Conservation (phyloP, 2,113 vertebrate species). For the Esox niger region DNA sequence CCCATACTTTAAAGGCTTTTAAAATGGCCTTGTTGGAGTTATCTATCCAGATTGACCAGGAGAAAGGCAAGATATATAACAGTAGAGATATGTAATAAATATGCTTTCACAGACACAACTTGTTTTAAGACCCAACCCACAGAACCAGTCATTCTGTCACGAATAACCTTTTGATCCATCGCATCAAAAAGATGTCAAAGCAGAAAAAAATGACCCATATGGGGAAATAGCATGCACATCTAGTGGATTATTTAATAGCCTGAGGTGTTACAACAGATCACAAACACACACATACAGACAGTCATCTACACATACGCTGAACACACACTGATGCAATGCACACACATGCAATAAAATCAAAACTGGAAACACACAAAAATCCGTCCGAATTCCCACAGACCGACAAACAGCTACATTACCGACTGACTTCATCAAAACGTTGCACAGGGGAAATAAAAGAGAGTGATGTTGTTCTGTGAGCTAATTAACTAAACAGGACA, state of each 20-base stretch:
- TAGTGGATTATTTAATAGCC: constrained; percentile 19
- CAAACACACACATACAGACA: constrained; percentile 3
- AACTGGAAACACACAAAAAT: constrained; percentile 41
- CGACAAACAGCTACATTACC: constrained; percentile 23
- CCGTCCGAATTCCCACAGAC: constrained; percentile 58
- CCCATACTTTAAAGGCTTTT: too few species aligned
- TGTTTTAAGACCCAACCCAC: neutral
- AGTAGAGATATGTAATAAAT: neutral
- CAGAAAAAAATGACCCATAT: constrained; percentile 32
- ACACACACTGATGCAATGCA: neutral
- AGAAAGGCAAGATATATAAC: neutral
- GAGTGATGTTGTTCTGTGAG: constrained; percentile 57
- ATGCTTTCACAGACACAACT: neutral
- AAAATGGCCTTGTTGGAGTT: too few species aligned
- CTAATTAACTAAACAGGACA: constrained; percentile 72
- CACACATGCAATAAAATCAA: constrained; percentile 49
- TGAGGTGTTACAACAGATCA: constrained; percentile 28
- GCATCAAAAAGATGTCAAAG: constrained; percentile 8
- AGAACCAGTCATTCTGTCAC: neutral
- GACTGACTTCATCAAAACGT: constrained; percentile 54
- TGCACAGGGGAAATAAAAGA: constrained; percentile 66
- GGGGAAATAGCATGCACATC: constrained; percentile 30
- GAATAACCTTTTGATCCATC: constrained; percentile 44
- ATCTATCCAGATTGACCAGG: neutral
- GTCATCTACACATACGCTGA: neutral